Conservation (phyloP, 2,888 invertebrate species). For the Drosophila colorata region DNA sequence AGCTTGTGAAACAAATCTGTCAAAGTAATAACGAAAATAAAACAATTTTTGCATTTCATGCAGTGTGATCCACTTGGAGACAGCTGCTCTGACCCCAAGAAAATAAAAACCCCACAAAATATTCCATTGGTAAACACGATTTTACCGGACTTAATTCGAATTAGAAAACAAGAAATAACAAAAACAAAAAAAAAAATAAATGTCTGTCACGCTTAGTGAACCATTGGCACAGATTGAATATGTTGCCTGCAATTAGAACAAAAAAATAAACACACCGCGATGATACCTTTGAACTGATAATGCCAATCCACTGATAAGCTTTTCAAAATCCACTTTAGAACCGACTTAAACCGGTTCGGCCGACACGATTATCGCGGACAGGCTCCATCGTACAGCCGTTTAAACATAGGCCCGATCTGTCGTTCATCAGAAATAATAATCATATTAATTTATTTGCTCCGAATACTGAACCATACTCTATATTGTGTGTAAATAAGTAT, state of each 20-base stretch:
- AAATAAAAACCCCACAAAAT: conserved; percentile 26
- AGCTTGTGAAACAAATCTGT: background rate
- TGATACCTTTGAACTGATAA: conserved; percentile 75
- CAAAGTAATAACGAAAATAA: background rate
- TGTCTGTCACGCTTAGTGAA: conserved; percentile 46
- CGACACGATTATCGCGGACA: conserved; percentile 44
- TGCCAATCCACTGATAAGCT: conserved; percentile 60
- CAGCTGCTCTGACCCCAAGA: conserved; percentile 10
- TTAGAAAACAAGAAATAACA: conserved; percentile 11
- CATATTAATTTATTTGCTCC: conserved; percentile 52
- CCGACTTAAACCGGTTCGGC: conserved; percentile 67
- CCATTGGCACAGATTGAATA: conserved; percentile 59
- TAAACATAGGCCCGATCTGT: conserved; percentile 28
- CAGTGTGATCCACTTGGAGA: conserved; percentile 11
- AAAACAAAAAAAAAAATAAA: conserved; percentile 8
- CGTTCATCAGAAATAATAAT: conserved; percentile 56
- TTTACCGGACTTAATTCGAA: conserved; percentile 26
- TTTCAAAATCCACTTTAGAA: conserved; percentile 59
- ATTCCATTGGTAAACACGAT: conserved; percentile 59
- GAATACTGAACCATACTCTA: conserved; percentile 65
- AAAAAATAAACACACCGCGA: conserved; percentile 21
- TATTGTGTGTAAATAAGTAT: conserved; percentile 40
- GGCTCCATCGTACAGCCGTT: conserved; percentile 16
- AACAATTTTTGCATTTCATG: conserved; percentile 12
- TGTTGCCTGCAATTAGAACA: conserved; percentile 32